Conservation (phyloP, 1,140 invertebrate genomes). For the Cydia splendana region DNA sequence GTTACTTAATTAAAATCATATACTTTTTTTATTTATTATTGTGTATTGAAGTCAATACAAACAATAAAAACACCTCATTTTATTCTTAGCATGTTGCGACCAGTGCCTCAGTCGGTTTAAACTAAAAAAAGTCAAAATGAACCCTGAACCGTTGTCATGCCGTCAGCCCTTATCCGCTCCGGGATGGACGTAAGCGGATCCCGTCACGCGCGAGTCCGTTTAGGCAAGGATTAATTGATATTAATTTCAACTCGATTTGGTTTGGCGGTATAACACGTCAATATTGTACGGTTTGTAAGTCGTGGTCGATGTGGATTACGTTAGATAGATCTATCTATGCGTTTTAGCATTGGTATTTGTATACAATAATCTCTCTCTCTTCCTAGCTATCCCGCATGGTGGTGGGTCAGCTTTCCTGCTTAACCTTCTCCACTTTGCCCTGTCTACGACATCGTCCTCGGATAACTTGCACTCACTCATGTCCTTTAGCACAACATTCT, state of each 20-base stretch:
- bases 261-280: slow-evolving; percentile 35
- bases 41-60: not conserved
- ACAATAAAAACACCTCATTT: not conserved
- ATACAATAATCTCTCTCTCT: not conserved
- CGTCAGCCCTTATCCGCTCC: slow-evolving; percentile 45
- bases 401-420: too few species aligned
- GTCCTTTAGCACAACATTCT: too few species aligned
- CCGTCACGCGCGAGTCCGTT: slow-evolving; percentile 41
- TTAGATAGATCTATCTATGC: not conserved
- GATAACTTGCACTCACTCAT: too few species aligned
- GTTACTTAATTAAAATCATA: too few species aligned
- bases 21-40: too few species aligned
- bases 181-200: slow-evolving; percentile 58
- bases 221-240: slow-evolving; percentile 50
- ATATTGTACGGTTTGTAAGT: slow-evolving; percentile 16
- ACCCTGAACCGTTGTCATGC: slow-evolving; percentile 1
- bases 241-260: slow-evolving; percentile 58
- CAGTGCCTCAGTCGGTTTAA: not conserved
- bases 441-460: too few species aligned
- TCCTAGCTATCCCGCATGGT: too few species aligned
- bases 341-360: not conserved
- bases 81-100: not conserved
- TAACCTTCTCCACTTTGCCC: too few species aligned
- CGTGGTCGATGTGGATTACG: not conserved
- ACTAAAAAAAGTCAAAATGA: not conserved